Percentiles rank a stretch among this genome's conserved stretches.
phyloP scores from a whole-genome alignment of 2,113 vertebrate species.

The Triplophysa tibetana region DNA sequence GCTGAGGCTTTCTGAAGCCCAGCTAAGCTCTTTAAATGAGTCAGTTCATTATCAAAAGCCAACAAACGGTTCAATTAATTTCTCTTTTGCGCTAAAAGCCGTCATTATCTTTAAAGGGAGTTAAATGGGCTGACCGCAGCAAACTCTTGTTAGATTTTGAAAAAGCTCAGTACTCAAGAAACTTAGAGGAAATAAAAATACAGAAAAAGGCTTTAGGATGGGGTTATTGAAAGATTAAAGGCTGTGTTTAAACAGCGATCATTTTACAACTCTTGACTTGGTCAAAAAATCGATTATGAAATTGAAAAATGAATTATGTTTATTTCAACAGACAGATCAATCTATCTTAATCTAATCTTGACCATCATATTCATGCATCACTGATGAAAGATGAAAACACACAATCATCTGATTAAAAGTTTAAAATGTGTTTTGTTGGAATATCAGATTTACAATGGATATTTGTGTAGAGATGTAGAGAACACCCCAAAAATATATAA shows the following conservation, averaged over 20 bases:
- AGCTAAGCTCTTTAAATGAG: conserved; percentile 42
- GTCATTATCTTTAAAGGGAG: conserved; percentile 32
- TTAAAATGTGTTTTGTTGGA: background rate
- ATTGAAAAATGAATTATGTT: background rate
- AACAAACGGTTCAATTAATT: conserved; percentile 41
- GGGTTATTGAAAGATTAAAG: background rate
- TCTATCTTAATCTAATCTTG: background rate
- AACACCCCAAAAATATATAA: too few relatives aligned
- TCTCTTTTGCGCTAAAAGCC: conserved; percentile 18
- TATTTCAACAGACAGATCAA: background rate
- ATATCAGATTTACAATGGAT: background rate
- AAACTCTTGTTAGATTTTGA: conserved; percentile 38
- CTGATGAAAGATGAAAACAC: conserved; percentile 8
- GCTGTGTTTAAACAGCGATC: background rate
- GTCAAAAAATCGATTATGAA: conserved; percentile 7
- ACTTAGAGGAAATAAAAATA: background rate
- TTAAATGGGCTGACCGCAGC: conserved; percentile 31
- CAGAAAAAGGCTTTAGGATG: background rate
- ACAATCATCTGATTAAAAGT: background rate
- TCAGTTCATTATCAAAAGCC: conserved; percentile 38
- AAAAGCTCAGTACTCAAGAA: conserved; percentile 21
- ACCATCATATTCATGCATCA: background rate
- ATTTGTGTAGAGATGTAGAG: background rate
- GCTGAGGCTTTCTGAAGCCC: conserved; percentile 7
- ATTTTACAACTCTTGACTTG: background rate